These are phyloP conservation scores for Molothrus ater DNA, from an alignment of 2,797 vertebrate genomes.

Conservation along the genomic window DNA sequence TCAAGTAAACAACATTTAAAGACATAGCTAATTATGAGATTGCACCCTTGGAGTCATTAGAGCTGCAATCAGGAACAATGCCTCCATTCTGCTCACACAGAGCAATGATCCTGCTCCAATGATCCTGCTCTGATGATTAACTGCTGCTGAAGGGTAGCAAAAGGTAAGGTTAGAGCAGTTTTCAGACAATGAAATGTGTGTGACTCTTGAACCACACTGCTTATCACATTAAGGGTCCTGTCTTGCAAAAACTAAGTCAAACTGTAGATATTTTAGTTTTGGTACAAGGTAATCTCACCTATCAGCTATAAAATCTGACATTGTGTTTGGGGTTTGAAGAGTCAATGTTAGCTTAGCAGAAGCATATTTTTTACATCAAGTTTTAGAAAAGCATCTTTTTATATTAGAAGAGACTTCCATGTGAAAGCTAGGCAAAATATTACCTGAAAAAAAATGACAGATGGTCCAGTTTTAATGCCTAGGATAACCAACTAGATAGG, in stretches of 20 bases:
- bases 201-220: neutral
- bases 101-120: neutral
- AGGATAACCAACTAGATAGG: neutral
- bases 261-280: neutral
- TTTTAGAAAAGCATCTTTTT: neutral
- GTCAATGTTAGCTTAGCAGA: neutral
- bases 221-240: neutral
- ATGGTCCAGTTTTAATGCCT: neutral
- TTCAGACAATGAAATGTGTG: conserved; percentile 23
- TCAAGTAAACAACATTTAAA: conserved; percentile 42
- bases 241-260: neutral
- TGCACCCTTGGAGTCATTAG: conserved; percentile 53
- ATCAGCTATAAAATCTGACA: neutral
- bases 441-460: neutral
- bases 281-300: neutral
- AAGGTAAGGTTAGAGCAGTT: conserved; percentile 54
- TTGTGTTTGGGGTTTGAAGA: neutral
- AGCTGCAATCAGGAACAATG: conserved; percentile 28
- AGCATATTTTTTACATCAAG: neutral
- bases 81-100: conserved; percentile 54
- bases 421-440: neutral
- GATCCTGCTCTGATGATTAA: conserved; percentile 51
- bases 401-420: neutral
- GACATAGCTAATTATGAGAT: conserved; percentile 22
- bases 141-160: conserved; percentile 43